phyloP scores from a whole-genome alignment of 2,797 vertebrate genomes.

The Eptatretus atami region DNA sequence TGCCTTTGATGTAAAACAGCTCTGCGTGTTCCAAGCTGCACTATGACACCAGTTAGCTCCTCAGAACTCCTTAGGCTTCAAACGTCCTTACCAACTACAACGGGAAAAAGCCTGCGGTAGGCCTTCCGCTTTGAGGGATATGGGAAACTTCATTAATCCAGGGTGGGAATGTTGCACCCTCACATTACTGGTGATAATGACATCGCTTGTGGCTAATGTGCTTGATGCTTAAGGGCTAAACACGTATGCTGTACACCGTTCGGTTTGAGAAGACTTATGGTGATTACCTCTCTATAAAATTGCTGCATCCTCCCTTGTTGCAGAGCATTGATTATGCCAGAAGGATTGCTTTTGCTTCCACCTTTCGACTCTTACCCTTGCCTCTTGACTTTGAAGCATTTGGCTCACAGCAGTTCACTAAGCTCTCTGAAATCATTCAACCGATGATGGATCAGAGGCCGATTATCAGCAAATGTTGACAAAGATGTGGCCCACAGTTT shows the following conservation, averaged over 20 bases:
- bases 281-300: too few relatives aligned
- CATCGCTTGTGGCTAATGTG: too few relatives aligned
- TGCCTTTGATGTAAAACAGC: conserved; percentile 58
- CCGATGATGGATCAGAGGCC: conserved; percentile 51
- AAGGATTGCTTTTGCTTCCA: conserved; percentile 51
- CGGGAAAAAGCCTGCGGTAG: too few relatives aligned
- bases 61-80: too few relatives aligned
- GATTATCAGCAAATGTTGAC: conserved; percentile 29
- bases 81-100: too few relatives aligned
- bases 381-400: conserved; percentile 82
- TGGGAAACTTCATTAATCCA: conserved; percentile 59
- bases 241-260: too few relatives aligned
- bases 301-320: not conserved
- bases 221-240: too few relatives aligned
- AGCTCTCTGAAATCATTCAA: conserved; percentile 53
- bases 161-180: conserved; percentile 15
- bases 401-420: conserved; percentile 43
- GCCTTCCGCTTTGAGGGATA: conserved; percentile 35
- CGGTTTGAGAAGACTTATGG: too few relatives aligned
- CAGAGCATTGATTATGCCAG: conserved; percentile 53
- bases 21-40: conserved; percentile 16
- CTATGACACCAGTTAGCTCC: too few relatives aligned
- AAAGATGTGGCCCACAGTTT: too few relatives aligned
- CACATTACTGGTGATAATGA: too few relatives aligned
- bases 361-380: conserved; percentile 71